Evolutionary conservation across 2,888 invertebrate species (phyloP), one percentile per base, ranked within the genome.

Genomic region (Ophonus ardosiacus): DNA sequence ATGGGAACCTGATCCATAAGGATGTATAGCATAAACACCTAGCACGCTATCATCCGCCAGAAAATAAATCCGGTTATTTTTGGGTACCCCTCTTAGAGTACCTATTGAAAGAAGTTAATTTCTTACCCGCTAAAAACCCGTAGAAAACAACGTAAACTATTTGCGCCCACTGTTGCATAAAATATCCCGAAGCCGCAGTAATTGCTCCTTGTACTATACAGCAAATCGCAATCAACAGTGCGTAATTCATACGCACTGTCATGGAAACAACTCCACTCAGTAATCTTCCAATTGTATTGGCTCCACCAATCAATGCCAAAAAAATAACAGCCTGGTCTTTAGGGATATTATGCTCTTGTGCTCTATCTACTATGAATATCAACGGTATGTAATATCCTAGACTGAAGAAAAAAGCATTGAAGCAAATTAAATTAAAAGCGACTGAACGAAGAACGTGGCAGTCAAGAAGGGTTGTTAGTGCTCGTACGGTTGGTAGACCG

Each of bases 271-370:
- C 90, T 0, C 98, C 98, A 87, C 97, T 96, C 13, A 94, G 91
- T 17, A 98, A 93, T 91, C 98, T 95, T 71, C 97, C 98, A 61
- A 97, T 89, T 0, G 97, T 98, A 90, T 98, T 98, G 0, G 97
- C 94, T 56, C 97, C 93, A 40, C 98, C 98, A 87, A 98, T 96
- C 4, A 95, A 93, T 0, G 97, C 95, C 56, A 98, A 93, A 81
- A 98, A 92, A 89, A 94, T 94, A 7, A 95, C 93, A 0, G 95
- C 93, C 24, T 7, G 13, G 1, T 63, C 24, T 24, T 18, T 21
- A 5, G 92, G 91, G 89, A 95, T 93, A 0, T 92, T 93, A 13
- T 92, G 91, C 0, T 88, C 87, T 0, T 89, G 87, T 0, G 96
- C 96, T 87, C 96, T 93, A 79, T 93, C 92, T 89, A 90, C 89